Base-by-base conservation (phyloP, 2,797 vertebrate genomes). In the Florisuga fusca region DNA sequence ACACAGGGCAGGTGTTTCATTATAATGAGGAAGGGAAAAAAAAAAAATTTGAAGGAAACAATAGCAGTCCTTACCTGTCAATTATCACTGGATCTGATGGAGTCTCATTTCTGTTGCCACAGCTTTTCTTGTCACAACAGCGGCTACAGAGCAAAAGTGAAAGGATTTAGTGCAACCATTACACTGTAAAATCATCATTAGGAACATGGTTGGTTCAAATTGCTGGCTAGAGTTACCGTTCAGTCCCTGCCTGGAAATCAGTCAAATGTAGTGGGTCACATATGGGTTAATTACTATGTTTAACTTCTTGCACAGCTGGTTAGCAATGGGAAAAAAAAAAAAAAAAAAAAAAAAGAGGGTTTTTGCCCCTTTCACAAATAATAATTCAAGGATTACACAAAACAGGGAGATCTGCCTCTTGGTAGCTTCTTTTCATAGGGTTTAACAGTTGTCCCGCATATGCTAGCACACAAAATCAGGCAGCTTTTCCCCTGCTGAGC, bases 51-150 rank as follows among this genome's bases (percentile, higher is more conserved):
- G 95, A 96, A 96, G 94, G 89, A 98, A 98, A 98, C 97, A 97
- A 98, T 97, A 97, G 97, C 97, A 98, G 97, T 96, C 97, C 99
- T 98, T 99, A 99, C 99, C 99, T 99, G 99, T 99, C 99, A 98
- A 99, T 99, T 99, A 99, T 99, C 98, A 99, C 99, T 88, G 99
- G 99, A 98, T 99, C 99, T 96, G 99, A 99, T 96, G 99, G 99
- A 94, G 99, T 99, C 99, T 99, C 99, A 97, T 99, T 99, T 98
- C 99, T 99, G 98, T 99, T 99, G 97, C 99, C 99, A 94, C 99
- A 99, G 98, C 99, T 99, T 98, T 99, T 99, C 98, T 99, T 99
- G 98, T 99, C 99, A 98, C 99, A 99, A 98, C 99, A 99, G 96
- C 98, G 98, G 97, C 98, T 98, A 95, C 64, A 80, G 97, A 98